Percentiles rank a stretch among this genome's conserved stretches.
Evolutionary conservation across 2,797 vertebrate species (phyloP).

Genomic region (Leuciscus waleckii): DNA sequence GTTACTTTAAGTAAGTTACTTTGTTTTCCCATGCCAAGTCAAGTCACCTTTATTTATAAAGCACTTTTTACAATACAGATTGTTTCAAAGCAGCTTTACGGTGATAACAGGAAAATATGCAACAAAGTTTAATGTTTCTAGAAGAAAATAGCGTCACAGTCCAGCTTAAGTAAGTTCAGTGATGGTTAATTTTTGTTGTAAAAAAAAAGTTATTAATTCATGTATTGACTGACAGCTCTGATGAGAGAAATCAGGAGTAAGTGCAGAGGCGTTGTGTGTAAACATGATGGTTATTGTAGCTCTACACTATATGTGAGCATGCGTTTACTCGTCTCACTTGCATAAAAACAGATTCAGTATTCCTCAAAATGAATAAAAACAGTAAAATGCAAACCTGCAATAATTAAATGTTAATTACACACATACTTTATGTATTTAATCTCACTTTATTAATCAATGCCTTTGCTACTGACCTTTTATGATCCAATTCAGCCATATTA

Average conservation of each 20-base stretch:
- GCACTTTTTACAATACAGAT: no score
- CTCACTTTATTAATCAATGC: background rate
- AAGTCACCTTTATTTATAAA: no score
- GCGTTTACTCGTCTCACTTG: no score
- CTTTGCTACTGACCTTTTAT: background rate
- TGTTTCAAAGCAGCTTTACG: no score
- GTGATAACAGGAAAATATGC: no score
- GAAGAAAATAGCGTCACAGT: no score
- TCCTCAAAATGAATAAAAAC: background rate
- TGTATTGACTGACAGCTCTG: no score
- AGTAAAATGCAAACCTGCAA: background rate
- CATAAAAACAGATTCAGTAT: background rate
- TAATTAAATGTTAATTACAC: background rate
- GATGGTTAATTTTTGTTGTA: no score
- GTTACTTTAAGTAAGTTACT: background rate
- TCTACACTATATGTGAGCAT: no score
- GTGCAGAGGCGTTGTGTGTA: background rate
- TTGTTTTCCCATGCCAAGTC: background rate
- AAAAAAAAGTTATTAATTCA: no score
- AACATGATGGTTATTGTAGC: background rate
- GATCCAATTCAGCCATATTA: background rate
- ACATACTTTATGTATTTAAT: background rate
- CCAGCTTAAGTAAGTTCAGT: no score
- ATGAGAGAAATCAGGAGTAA: background rate
- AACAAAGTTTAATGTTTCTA: no score